Percentiles rank a stretch among this genome's conserved stretches.
Conservation (phyloP, 2,888 invertebrate species). For the Ommatoiulus sabulosus region DNA sequence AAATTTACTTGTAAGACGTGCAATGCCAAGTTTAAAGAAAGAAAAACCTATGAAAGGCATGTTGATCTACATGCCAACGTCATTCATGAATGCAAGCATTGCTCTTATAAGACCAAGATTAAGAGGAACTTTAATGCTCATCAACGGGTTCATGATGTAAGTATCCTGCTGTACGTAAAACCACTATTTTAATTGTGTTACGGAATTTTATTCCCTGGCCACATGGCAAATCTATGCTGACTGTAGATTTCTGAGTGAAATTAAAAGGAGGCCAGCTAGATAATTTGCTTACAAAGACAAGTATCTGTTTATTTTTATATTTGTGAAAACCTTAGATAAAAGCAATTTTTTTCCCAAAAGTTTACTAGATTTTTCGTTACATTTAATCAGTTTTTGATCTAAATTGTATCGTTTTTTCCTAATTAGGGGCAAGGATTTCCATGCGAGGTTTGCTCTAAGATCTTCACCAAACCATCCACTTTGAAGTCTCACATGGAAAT, state of each 20-base stretch:
- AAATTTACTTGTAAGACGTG: not conserved
- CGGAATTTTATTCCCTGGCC: too few relatives aligned
- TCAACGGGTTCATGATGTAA: conserved; percentile 55
- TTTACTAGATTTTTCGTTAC: too few relatives aligned
- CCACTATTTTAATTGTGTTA: too few relatives aligned
- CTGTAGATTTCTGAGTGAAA: too few relatives aligned
- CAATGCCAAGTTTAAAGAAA: not conserved
- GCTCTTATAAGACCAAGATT: conserved; percentile 50
- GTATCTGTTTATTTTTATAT: too few relatives aligned
- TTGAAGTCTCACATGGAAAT: conserved; percentile 42
- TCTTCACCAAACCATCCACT: conserved; percentile 52
- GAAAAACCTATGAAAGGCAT: not conserved
- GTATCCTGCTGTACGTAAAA: not conserved
- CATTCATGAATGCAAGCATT: conserved; percentile 47
- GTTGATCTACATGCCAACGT: not conserved
- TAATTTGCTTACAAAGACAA: too few relatives aligned
- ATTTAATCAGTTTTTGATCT: not conserved
- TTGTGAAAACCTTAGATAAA: too few relatives aligned
- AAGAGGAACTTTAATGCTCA: conserved; percentile 25
- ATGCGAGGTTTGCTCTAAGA: conserved; percentile 51
- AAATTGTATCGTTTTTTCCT: not conserved
- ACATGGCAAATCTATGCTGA: too few relatives aligned
- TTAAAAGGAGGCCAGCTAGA: too few relatives aligned
- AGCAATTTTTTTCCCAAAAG: too few relatives aligned
- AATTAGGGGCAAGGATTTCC: conserved; percentile 53